Evolutionary conservation across 2,113 vertebrate genomes (phyloP), one percentile per base, ranked within the genome.

Genomic region (Notothenia rossii): DNA sequence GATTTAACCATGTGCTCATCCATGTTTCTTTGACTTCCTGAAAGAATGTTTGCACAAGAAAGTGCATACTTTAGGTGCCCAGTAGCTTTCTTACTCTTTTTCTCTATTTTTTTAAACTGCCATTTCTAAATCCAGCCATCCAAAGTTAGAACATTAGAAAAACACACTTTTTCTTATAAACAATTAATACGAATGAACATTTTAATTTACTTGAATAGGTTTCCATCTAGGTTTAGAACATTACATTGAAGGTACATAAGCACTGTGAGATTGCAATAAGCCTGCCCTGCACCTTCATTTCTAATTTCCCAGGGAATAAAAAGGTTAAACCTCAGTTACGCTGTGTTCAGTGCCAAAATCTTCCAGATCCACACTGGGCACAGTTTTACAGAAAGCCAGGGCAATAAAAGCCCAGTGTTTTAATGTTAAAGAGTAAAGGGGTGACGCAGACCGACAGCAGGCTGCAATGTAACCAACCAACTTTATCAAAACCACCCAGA

Each of bases 401-500:
- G 13, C 66, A 63, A 55, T 33, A 71, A 49, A 76, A 62, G 67
- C 63, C 56, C 51, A 55, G 56, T 63, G 8, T 63, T 76, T 81
- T 69, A 69, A 46, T 63, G 53, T 64, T 56, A 29, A 45, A 69
- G 50, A 51, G 11, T 64, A 40, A 75, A 66, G 33, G 45, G 60
- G 36, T 74, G 70, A 81, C 14, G 8, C 53, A 76, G 63, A 84
- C 43, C 51, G 72, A 89, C 64, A 86, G 75, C 79, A 79, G 84
- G 60, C 85, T 72, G 60, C 67, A 70, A 25, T 45, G 17, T 79
- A 63, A 75, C 61, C 3, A 53, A 87, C 80, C 72, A 73, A 66
- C 63, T 81, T 77, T 22, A 86, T 83, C 67, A 60, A 80, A 92
- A 72, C 76, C 81, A 75, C 72, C 59, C 54, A 64, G 77, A 83